Conservation (phyloP, 2,113 vertebrate species). For the Isichthys henryi region DNA sequence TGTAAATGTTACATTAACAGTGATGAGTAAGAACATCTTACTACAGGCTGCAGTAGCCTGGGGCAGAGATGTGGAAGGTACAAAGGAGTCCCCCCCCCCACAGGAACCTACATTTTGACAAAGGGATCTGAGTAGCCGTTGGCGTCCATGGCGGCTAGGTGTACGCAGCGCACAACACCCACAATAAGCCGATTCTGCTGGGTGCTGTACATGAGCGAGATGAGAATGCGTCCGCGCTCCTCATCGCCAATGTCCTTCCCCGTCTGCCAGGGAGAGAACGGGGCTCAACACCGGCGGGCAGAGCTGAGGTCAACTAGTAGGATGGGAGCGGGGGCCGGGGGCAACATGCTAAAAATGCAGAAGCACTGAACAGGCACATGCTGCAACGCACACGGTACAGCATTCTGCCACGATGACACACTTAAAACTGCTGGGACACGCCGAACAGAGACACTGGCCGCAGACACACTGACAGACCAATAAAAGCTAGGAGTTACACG, state of each 20-base stretch:
- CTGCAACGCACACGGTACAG: background rate
- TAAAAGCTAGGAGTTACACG: background rate
- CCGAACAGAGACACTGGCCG: background rate
- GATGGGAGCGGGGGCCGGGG: background rate
- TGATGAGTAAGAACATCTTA: background rate
- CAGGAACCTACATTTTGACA: slow-evolving; percentile 82
- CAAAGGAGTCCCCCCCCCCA: background rate
- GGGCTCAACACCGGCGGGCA: background rate
- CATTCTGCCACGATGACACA: background rate
- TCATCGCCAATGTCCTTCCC: slow-evolving; percentile 75
- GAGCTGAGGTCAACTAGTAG: background rate
- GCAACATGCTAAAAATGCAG: background rate
- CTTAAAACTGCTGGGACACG: background rate
- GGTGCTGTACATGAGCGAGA: slow-evolving; percentile 90
- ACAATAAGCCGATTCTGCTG: slow-evolving; percentile 82
- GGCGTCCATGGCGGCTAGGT: slow-evolving; percentile 91
- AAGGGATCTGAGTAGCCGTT: slow-evolving; percentile 97
- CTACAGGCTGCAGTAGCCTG: background rate
- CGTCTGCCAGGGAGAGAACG: slow-evolving; percentile 50
- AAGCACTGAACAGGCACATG: background rate
- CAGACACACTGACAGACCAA: background rate
- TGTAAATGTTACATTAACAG: background rate
- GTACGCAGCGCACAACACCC: slow-evolving; percentile 87
- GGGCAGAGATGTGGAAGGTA: background rate
- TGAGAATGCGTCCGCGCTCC: slow-evolving; percentile 86